These are phyloP conservation scores for Onychomys leucogaster DNA, from an alignment of 2,797 vertebrate species.

Conservation along the genomic window DNA sequence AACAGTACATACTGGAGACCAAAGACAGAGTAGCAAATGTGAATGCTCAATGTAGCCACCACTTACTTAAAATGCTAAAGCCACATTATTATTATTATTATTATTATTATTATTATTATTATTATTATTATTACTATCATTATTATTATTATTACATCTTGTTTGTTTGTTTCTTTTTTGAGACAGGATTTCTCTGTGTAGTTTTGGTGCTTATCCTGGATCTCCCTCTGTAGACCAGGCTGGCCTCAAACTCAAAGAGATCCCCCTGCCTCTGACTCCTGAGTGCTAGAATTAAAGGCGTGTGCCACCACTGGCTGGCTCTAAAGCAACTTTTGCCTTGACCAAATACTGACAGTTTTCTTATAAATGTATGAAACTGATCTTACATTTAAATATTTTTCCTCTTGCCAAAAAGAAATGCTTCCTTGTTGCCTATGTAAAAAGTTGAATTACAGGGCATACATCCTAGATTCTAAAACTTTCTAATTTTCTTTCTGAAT, in stretches of 20 bases:
- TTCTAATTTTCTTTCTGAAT: conserved; percentile 17
- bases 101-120: too few species aligned
- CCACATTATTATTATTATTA: neutral
- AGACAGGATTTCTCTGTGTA: too few species aligned
- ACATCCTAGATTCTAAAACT: conserved; percentile 39
- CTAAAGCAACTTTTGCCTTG: neutral
- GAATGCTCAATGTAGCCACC: neutral
- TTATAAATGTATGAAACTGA: conserved; percentile 51
- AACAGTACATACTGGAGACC: neutral
- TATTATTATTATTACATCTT: too few species aligned
- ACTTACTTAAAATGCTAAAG: conserved; percentile 43
- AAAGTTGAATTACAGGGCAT: conserved; percentile 17
- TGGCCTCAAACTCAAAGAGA: too few species aligned
- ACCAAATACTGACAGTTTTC: conserved; percentile 62
- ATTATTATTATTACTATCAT: too few species aligned
- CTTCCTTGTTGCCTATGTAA: conserved; percentile 34
- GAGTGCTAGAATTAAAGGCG: too few species aligned
- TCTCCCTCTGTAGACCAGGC: too few species aligned
- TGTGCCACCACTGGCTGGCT: too few species aligned
- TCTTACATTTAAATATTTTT: conserved; percentile 59
- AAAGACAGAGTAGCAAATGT: neutral
- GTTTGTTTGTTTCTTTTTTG: too few species aligned
- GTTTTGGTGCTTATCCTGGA: too few species aligned
- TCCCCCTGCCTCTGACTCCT: too few species aligned
- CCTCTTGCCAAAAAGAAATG: conserved; percentile 69